These are phyloP conservation scores for Fragum fragum DNA, from an alignment of 2,888 invertebrate genomes.

Conservation along the genomic window DNA sequence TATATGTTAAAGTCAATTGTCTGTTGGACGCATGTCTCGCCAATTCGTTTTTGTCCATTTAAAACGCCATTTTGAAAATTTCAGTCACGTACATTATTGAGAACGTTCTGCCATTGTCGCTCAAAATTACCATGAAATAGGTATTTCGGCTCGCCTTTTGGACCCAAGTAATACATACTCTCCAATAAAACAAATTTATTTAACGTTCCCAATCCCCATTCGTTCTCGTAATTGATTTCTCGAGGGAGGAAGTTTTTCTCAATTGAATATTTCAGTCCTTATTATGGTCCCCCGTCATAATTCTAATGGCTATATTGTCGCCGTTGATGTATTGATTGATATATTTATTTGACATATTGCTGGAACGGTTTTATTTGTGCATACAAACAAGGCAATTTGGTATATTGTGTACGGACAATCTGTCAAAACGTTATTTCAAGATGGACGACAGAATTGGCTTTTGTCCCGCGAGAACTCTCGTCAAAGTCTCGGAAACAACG, in stretches of 20 bases:
- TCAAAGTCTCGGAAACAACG: constrained; percentile 13
- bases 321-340: constrained; percentile 58
- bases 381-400: constrained; percentile 47
- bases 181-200: constrained; percentile 44
- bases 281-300: constrained; percentile 50
- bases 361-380: constrained; percentile 45
- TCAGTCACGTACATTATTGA: constrained; percentile 20
- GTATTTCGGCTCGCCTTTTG: constrained; percentile 21
- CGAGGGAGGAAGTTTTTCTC: constrained; percentile 45
- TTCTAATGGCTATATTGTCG: constrained; percentile 52
- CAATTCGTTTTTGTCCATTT: constrained; percentile 19
- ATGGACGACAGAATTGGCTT: constrained; percentile 48
- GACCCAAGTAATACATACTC: constrained; percentile 33
- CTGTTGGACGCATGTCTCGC: constrained; percentile 19
- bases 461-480: constrained; percentile 31
- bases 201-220: constrained; percentile 34
- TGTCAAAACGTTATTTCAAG: constrained; percentile 45
- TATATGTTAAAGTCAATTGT: constrained; percentile 14
- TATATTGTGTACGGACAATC: constrained; percentile 50
- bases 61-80: constrained; percentile 7
- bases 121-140: constrained; percentile 18
- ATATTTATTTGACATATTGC: constrained; percentile 67
- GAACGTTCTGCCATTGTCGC: constrained; percentile 16
- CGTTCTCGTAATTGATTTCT: constrained; percentile 53
- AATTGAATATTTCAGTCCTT: constrained; percentile 52